Evolutionary conservation across 2,888 invertebrate species (phyloP).

Genomic region (Spatulosminthurus flaviceps): DNA sequence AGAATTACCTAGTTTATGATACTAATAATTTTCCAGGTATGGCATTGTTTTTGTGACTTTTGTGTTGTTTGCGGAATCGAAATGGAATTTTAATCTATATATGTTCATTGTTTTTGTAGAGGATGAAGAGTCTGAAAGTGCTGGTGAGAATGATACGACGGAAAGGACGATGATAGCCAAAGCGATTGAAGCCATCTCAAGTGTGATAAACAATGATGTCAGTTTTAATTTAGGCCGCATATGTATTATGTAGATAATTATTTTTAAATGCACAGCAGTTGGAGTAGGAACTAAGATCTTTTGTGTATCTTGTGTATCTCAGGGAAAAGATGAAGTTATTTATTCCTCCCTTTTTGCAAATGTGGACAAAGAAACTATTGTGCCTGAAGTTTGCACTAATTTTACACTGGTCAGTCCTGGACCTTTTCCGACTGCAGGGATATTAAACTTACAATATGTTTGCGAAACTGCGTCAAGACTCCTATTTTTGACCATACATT

Average conservation of each 20-base stretch:
- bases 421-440: slow-evolving; percentile 79
- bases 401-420: slow-evolving; percentile 80
- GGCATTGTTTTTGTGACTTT: neutral
- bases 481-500: slow-evolving; percentile 88
- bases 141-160: slow-evolving; percentile 58
- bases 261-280: no score
- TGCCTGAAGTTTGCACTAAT: slow-evolving; percentile 75
- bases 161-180: slow-evolving; percentile 74
- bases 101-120: slow-evolving; percentile 47
- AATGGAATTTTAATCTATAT: neutral
- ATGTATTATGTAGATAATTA: no score
- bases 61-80: neutral
- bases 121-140: slow-evolving; percentile 63
- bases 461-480: slow-evolving; percentile 95
- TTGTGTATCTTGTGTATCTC: slow-evolving; percentile 3
- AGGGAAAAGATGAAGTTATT: slow-evolving; percentile 60
- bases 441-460: slow-evolving; percentile 88
- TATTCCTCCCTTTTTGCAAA: slow-evolving; percentile 62
- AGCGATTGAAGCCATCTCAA: slow-evolving; percentile 78
- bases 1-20: slow-evolving; percentile 57
- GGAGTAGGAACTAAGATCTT: neutral
- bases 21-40: slow-evolving; percentile 59
- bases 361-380: slow-evolving; percentile 66
- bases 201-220: slow-evolving; percentile 66
- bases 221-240: no score